Percentiles rank a stretch among this genome's conserved stretches.
These are phyloP conservation scores for Drosophila mercatorum DNA, from an alignment of 2,888 invertebrate species.

Conservation along the genomic window DNA sequence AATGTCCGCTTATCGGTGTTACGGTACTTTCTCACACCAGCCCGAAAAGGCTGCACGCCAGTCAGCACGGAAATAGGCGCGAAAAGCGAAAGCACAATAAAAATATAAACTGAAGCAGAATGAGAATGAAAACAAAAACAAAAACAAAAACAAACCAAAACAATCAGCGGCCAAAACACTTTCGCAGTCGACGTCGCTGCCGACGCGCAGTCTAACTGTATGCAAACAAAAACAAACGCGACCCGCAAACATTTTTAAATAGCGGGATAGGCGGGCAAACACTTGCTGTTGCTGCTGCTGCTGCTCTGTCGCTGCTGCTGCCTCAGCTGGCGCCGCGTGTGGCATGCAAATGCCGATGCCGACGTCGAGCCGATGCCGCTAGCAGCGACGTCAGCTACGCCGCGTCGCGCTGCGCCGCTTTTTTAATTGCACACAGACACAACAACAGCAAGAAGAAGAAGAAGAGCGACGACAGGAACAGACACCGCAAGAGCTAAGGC, in stretches of 20 bases:
- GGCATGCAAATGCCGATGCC: conserved; percentile 55
- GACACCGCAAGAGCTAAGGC: conserved; percentile 1
- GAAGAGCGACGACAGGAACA: not conserved
- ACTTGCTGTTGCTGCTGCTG: conserved; percentile 60
- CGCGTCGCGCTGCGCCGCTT: conserved; percentile 29
- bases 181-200: conserved; percentile 37
- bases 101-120: conserved; percentile 17
- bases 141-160: conserved; percentile 59
- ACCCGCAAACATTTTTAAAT: conserved; percentile 51
- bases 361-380: conserved; percentile 32
- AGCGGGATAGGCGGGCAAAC: conserved; percentile 40
- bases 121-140: conserved; percentile 41
- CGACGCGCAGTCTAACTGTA: conserved; percentile 54
- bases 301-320: conserved; percentile 46
- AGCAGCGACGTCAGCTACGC: conserved; percentile 24
- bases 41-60: conserved; percentile 12
- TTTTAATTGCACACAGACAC: conserved; percentile 55
- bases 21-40: not conserved
- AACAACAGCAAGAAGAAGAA: conserved; percentile 2
- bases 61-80: conserved; percentile 38
- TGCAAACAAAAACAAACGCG: conserved; percentile 56
- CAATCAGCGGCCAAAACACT: conserved; percentile 47
- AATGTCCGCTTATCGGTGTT: conserved; percentile 61
- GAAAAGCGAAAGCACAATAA: conserved; percentile 22
- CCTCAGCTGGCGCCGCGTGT: conserved; percentile 35